Evolutionary conservation across 2,113 vertebrate species (phyloP).

Genomic region (Orientallactaga bullata): DNA sequence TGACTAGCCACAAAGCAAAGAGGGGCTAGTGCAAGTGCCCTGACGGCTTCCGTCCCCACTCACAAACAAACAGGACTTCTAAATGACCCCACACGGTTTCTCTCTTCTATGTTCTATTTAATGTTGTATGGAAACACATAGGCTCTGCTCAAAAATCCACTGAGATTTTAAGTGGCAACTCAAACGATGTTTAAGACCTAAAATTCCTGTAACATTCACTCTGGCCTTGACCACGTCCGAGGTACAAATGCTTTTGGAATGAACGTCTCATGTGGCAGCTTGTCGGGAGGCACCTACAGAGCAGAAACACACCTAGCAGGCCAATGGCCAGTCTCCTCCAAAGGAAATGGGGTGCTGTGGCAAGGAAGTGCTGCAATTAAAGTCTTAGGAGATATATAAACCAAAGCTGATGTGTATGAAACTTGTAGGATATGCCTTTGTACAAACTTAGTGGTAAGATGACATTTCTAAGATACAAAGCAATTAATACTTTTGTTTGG

Average conservation of each 20-base stretch:
- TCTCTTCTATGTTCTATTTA: neutral
- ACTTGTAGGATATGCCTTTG: too few species aligned
- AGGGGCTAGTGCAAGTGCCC: neutral
- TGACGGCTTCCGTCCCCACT: neutral
- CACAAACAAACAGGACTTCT: rapidly evolving
- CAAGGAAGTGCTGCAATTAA: neutral
- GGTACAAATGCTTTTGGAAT: neutral
- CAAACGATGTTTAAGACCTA: neutral
- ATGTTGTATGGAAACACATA: neutral
- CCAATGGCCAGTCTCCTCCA: neutral
- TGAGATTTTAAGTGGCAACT: neutral
- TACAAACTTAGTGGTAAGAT: neutral
- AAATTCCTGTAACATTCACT: neutral
- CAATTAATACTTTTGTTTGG: slow-evolving; percentile 9
- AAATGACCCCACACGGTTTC: too few species aligned
- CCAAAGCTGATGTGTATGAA: neutral
- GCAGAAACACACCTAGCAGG: too few species aligned
- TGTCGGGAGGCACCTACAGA: neutral
- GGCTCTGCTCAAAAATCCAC: neutral
- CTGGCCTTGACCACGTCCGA: neutral
- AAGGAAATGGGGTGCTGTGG: too few species aligned
- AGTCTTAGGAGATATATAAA: neutral
- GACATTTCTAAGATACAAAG: neutral
- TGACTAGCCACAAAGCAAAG: neutral
- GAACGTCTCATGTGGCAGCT: neutral